Conservation (phyloP, 2,888 invertebrate genomes). For the Ischnura elegans region DNA sequence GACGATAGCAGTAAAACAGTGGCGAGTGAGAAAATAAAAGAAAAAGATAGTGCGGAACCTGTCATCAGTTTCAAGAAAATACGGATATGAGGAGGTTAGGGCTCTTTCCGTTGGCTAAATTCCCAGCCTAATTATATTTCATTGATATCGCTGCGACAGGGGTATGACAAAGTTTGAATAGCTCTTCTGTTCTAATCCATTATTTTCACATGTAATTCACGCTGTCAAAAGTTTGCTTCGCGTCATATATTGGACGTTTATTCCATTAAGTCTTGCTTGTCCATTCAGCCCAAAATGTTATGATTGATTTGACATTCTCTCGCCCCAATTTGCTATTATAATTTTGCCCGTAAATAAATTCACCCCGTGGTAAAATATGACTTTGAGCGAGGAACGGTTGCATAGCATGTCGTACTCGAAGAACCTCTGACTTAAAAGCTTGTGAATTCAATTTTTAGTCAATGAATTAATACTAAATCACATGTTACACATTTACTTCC, state of each 20-base stretch:
- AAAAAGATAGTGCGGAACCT: not conserved
- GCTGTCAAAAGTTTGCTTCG: not conserved
- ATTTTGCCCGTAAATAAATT: not conserved
- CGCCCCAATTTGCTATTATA: not conserved
- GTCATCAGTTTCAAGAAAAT: not conserved
- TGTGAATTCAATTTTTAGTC: not conserved
- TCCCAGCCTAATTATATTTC: not conserved
- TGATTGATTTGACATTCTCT: constrained; percentile 7
- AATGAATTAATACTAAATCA: not conserved
- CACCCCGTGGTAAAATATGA: not conserved
- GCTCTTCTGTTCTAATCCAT: not conserved
- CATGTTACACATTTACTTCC: not conserved
- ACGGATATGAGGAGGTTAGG: not conserved
- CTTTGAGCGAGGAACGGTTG: not conserved
- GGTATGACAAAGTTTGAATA: not conserved
- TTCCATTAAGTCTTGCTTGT: not conserved
- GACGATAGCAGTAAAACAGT: too few species aligned
- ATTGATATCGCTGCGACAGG: not conserved
- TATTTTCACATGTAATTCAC: not conserved
- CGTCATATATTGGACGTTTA: not conserved
- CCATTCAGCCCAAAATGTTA: not conserved
- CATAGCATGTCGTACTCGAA: not conserved
- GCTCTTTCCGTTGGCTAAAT: not conserved
- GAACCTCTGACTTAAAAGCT: not conserved
- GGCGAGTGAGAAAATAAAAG: too few species aligned